Base-by-base conservation (phyloP, 2,888 invertebrate genomes). In the Sphaerophoria rueppellii region DNA sequence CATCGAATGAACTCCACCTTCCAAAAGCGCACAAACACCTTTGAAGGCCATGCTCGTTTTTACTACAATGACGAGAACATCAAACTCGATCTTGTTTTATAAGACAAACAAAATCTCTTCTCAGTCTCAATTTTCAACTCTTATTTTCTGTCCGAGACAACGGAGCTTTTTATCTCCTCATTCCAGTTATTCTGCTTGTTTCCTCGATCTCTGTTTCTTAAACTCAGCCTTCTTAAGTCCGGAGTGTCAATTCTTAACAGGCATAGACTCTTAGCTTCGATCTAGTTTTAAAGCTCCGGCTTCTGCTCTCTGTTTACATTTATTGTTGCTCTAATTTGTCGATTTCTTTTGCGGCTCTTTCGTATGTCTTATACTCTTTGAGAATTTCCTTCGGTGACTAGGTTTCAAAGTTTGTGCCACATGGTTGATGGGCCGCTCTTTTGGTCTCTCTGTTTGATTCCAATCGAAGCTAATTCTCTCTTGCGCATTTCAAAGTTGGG, bases 401-500 rank as follows among this genome's bases (percentile, higher is more conserved):
- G 57, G 55, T 71, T 69, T 2, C 34, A 55, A 69, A 70, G 24
- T 24, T 24, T 24, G 24, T 24, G 76, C 69, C 83, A 81, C 81
- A 76, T 81, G 78, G 69, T 35, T 40, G 9, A 43, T 37, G 34
- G 48, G 32, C 43, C 60, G 57, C 34, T 58, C 46, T 65, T 46
- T 16, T 61, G 12, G n/a, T 65, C 58, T 54, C 60, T 46, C 50
- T 52, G 4, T 52, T 14, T 55, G 34, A 72, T 52, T 74, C 24
- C 14, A 24, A 70, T 82, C 40, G 57, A 67, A 24, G 24, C 24
- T 24, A 24, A 24, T 12, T 40, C 60, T 67, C 67, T 80, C 75
- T 85, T 54, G 72, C 69, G 85, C 85, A 85, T 85, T 81, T 85
- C 85, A 73, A 73, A 40, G 85, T 85, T 85, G 85, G 85, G 85